Evolutionary conservation across 2,888 invertebrate species (phyloP).

Genomic region (Dicranocentrus wangi): DNA sequence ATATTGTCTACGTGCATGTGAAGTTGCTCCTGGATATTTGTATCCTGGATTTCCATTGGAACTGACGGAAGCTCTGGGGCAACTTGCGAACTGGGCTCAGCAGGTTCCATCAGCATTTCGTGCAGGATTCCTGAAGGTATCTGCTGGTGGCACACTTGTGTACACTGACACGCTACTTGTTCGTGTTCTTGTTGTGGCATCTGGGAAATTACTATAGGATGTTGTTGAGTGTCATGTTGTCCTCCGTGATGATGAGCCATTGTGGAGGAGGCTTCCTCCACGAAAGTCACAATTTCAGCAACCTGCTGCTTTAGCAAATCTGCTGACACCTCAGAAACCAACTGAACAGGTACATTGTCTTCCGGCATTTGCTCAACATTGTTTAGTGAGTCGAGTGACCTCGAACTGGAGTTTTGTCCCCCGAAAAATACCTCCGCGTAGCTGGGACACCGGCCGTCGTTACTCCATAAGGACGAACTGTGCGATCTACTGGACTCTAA

Average conservation of each 20-base stretch:
- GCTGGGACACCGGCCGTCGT: conserved; percentile 67
- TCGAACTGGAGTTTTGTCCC: conserved; percentile 36
- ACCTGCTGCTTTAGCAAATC: conserved; percentile 61
- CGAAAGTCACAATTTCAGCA: conserved; percentile 54
- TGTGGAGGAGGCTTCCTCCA: conserved; percentile 42
- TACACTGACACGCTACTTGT: conserved; percentile 24
- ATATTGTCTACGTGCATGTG: conserved; percentile 31
- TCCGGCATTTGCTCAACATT: conserved; percentile 63
- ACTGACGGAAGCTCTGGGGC: conserved; percentile 30
- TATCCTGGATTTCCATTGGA: conserved; percentile 20
- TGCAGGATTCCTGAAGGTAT: neutral
- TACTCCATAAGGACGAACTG: conserved; percentile 57
- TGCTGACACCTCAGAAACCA: conserved; percentile 10
- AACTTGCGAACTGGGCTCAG: conserved; percentile 21
- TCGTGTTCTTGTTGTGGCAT: too few species aligned
- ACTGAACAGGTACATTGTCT: conserved; percentile 57
- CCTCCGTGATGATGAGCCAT: conserved; percentile 22
- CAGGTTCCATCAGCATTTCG: neutral
- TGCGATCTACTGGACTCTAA: conserved; percentile 46
- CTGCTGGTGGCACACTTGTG: neutral
- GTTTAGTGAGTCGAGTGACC: conserved; percentile 47
- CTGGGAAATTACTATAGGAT: neutral
- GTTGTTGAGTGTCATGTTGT: too few species aligned
- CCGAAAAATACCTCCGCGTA: conserved; percentile 72
- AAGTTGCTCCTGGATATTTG: conserved; percentile 1